phyloP scores from a whole-genome alignment of 2,888 invertebrate genomes.

The Clusia tigrina region DNA sequence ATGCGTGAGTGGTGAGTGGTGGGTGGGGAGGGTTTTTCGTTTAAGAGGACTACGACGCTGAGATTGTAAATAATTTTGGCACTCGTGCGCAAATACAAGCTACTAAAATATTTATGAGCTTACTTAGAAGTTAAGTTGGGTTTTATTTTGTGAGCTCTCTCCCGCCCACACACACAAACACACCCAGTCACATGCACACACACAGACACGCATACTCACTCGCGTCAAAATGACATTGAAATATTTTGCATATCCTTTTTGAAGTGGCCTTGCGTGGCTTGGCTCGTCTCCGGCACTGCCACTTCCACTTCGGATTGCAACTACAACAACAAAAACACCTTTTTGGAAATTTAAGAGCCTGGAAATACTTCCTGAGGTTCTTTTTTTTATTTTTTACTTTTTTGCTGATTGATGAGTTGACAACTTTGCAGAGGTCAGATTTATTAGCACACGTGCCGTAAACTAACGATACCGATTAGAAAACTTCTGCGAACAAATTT shows the following conservation, averaged over 20 bases:
- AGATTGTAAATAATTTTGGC: background rate
- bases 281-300: no score
- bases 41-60: background rate
- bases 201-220: conserved; percentile 42
- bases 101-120: conserved; percentile 4
- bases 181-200: conserved; percentile 11
- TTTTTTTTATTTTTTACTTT: background rate
- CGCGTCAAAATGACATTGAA: conserved; percentile 31
- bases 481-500: background rate
- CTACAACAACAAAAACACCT: no score
- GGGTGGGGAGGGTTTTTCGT: background rate
- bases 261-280: background rate
- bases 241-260: conserved; percentile 13
- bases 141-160: background rate
- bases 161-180: no score
- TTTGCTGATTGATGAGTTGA: conserved; percentile 9
- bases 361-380: no score
- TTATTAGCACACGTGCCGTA: background rate
- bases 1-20: no score
- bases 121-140: background rate
- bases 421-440: conserved; percentile 1
- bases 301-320: no score
- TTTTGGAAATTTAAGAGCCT: no score
- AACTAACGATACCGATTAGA: background rate
- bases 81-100: background rate